These are phyloP conservation scores for Tanytarsus gracilentus DNA, from an alignment of 2,888 invertebrate genomes.

Conservation along the genomic window DNA sequence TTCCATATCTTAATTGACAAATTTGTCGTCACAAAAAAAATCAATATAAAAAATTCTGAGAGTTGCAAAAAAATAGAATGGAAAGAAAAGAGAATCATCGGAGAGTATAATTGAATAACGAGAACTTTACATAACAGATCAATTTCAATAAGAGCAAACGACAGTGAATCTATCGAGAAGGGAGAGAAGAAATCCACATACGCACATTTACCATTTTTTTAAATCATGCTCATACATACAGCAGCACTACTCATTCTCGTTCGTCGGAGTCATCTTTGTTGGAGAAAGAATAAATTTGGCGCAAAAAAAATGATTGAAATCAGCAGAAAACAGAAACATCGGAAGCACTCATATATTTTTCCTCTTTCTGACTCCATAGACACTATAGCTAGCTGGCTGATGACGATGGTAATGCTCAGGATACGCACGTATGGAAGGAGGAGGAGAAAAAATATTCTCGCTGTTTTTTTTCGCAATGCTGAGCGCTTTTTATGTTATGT, in stretches of 20 bases:
- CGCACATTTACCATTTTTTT: slow-evolving; percentile 1
- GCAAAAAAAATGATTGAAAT: slow-evolving; percentile 22
- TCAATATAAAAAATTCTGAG: not conserved
- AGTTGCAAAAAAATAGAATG: not conserved
- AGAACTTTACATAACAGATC: slow-evolving; percentile 18
- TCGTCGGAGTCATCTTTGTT: too few relatives aligned
- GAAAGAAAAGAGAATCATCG: not conserved
- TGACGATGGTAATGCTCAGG: not conserved
- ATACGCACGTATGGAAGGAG: slow-evolving; percentile 17
- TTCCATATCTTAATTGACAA: too few relatives aligned
- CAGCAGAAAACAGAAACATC: slow-evolving; percentile 20
- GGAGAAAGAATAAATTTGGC: slow-evolving; percentile 9
- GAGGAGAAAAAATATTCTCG: not conserved
- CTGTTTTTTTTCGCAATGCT: not conserved
- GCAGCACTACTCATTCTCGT: too few relatives aligned
- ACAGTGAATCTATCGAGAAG: not conserved
- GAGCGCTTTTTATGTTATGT: not conserved
- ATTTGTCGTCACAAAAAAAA: too few relatives aligned
- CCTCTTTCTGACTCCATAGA: not conserved
- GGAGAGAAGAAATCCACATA: not conserved
- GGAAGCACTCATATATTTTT: slow-evolving; percentile 10
- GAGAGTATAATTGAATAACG: slow-evolving; percentile 24
- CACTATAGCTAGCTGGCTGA: not conserved
- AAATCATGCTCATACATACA: slow-evolving; percentile 19
- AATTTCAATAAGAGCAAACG: slow-evolving; percentile 25